Percentiles rank a stretch among this genome's conserved stretches.
These are phyloP conservation scores for Sarotherodon lohbergeri DNA, from an alignment of 2,113 vertebrate species.

Conservation along the genomic window DNA sequence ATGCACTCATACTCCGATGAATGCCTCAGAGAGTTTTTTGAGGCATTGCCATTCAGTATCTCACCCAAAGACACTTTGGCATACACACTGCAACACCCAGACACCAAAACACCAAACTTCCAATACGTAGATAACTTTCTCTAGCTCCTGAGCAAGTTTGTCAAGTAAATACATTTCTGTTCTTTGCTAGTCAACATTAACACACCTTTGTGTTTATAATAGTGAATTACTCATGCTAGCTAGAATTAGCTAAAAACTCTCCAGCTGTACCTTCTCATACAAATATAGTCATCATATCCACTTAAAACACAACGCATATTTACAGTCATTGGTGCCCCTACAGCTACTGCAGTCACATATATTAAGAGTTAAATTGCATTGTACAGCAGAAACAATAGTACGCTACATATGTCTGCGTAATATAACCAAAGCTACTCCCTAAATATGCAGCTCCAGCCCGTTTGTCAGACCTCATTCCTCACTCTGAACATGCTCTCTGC, in stretches of 20 bases:
- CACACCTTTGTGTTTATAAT: fast-evolving
- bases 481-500: background rate
- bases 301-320: background rate
- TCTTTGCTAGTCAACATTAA: background rate
- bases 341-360: background rate
- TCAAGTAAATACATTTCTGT: background rate
- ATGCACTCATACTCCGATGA: background rate
- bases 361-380: background rate
- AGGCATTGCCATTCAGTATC: background rate
- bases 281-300: background rate
- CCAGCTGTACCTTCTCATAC: background rate
- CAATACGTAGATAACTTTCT: background rate
- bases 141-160: background rate
- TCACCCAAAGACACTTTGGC: background rate
- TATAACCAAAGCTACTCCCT: background rate
- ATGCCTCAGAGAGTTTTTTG: background rate
- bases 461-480: background rate
- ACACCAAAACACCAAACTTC: background rate
- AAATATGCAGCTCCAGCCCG: background rate
- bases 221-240: background rate
- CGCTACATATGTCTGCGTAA: background rate
- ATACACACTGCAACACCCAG: background rate
- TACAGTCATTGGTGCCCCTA: background rate
- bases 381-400: background rate
- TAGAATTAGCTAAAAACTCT: fast-evolving